Percentiles rank a stretch among this genome's conserved stretches.
These are phyloP conservation scores for Melanaphis sacchari DNA, from an alignment of 1,140 invertebrate species.

Conservation along the genomic window DNA sequence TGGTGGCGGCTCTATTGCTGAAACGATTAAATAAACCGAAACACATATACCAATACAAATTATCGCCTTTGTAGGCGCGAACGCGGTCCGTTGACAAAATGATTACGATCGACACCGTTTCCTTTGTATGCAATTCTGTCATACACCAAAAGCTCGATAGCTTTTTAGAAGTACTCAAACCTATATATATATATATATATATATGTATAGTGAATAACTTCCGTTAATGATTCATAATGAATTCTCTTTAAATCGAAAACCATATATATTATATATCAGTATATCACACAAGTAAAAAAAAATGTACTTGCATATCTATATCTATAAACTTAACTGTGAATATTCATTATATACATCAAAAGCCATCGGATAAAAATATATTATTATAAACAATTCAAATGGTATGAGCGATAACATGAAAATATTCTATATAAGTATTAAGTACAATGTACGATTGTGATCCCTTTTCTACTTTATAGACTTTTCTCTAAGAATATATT, in stretches of 20 bases:
- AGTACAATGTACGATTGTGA: neutral
- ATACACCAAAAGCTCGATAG: neutral
- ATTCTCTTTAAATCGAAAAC: conserved; percentile 25
- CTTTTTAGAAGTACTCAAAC: conserved; percentile 22
- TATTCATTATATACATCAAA: neutral
- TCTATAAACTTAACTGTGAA: neutral
- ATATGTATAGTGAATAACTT: neutral
- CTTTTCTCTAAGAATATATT: neutral
- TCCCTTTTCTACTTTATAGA: neutral
- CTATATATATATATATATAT: too few species aligned
- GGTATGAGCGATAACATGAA: neutral
- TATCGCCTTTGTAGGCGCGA: conserved; percentile 14
- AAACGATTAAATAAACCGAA: conserved; percentile 37
- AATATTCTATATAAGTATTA: neutral
- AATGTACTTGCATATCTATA: neutral
- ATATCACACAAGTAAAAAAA: neutral
- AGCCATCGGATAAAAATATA: neutral
- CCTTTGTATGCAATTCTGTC: neutral
- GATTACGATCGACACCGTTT: conserved; percentile 48
- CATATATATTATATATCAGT: neutral
- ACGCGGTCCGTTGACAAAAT: conserved; percentile 31
- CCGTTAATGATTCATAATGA: conserved; percentile 37
- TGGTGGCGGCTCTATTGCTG: neutral
- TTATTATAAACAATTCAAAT: neutral
- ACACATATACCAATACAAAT: conserved; percentile 38